Conservation (phyloP, 1,140 invertebrate genomes). For the Zaprionus gabonicus region DNA sequence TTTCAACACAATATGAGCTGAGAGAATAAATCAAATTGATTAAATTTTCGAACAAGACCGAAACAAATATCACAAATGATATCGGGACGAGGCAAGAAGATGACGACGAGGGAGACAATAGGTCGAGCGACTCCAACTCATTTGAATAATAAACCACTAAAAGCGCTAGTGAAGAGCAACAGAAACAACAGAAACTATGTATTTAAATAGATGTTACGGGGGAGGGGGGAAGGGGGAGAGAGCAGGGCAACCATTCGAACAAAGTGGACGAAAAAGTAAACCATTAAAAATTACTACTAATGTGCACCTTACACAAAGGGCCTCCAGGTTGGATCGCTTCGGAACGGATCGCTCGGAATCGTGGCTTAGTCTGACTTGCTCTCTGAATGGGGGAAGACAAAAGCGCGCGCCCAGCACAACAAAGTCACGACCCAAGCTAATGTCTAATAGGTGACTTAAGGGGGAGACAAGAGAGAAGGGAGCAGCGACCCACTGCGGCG, state of each 20-base stretch:
- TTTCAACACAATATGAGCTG: conserved; percentile 76
- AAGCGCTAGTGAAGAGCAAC: conserved; percentile 45
- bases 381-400: conserved; percentile 45
- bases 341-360: conserved; percentile 33
- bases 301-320: conserved; percentile 80
- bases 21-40: conserved; percentile 81
- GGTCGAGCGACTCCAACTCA: conserved; percentile 45
- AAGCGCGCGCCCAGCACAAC: conserved; percentile 54
- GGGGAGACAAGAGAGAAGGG: background rate
- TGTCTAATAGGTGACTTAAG: conserved; percentile 59
- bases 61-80: conserved; percentile 22
- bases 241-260: conserved; percentile 48
- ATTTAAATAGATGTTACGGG: conserved; percentile 70
- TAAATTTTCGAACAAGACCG: conserved; percentile 71
- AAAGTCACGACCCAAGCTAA: conserved; percentile 75
- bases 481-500: conserved; percentile 78
- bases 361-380: conserved; percentile 2
- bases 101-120: conserved; percentile 30
- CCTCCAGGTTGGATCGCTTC: conserved; percentile 6
- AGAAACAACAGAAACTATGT: conserved; percentile 60
- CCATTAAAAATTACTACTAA: conserved; percentile 83
- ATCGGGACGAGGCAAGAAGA: conserved; percentile 24
- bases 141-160: conserved; percentile 83
- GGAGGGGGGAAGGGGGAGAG: no score
- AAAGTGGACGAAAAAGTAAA: conserved; percentile 77